Conservation (phyloP, 2,113 vertebrate genomes). For the Phasianus colchicus region DNA sequence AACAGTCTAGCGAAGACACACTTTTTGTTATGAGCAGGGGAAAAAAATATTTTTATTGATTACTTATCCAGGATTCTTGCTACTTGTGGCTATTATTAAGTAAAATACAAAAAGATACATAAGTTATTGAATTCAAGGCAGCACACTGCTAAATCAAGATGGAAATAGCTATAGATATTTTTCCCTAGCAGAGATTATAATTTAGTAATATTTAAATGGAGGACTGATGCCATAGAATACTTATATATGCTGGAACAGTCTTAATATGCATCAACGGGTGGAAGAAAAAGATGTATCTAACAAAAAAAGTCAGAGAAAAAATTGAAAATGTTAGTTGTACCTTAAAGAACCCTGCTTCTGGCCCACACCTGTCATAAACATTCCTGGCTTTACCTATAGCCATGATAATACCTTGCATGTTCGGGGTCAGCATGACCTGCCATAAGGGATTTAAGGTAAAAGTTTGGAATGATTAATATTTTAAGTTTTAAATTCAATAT, state of each 20-base stretch:
- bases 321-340: constrained; percentile 84
- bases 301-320: constrained; percentile 20
- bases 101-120: not conserved
- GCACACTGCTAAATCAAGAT: not conserved
- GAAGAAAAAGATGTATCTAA: not conserved
- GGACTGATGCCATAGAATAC: not conserved
- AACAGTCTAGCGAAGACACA: not conserved
- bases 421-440: constrained; percentile 99
- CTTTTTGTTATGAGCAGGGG: accelerated
- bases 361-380: constrained; percentile 97
- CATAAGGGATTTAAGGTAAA: constrained; percentile 84
- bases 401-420: constrained; percentile 99
- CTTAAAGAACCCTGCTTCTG: constrained; percentile 99
- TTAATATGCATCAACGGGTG: not conserved
- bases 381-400: constrained; percentile 97
- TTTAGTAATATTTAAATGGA: not conserved
- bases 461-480: constrained; percentile 77
- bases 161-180: not conserved
- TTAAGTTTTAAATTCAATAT: constrained; percentile 56
- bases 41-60: not conserved
- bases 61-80: not conserved
- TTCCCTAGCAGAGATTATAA: not conserved
- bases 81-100: not conserved
- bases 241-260: not conserved
- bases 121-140: not conserved